These are phyloP conservation scores for Todiramphus chloris DNA, from an alignment of 2,113 vertebrate species.

Conservation along the genomic window DNA sequence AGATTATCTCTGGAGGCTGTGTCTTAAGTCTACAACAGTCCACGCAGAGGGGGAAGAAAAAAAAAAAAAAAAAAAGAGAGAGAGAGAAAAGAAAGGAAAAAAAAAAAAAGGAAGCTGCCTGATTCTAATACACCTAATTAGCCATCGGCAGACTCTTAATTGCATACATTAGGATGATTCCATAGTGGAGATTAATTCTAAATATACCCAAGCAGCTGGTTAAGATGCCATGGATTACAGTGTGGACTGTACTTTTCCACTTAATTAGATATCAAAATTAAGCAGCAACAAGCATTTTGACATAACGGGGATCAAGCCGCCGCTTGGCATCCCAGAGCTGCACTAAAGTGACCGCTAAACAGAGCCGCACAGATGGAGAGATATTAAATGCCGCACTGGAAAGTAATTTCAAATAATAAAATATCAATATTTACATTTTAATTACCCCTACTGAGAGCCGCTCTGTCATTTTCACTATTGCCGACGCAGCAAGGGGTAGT, in stretches of 20 bases:
- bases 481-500: constrained; percentile 83
- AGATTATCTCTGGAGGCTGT: constrained; percentile 49
- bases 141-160: constrained; percentile 99
- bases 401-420: constrained; percentile 99
- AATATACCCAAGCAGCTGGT: constrained; percentile 98
- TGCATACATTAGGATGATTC: constrained; percentile 99
- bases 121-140: constrained; percentile 99
- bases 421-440: constrained; percentile 99
- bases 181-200: constrained; percentile 99
- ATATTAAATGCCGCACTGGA: constrained; percentile 98
- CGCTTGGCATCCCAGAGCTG: constrained; percentile 84
- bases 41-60: background rate
- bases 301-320: constrained; percentile 87
- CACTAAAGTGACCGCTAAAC: constrained; percentile 90
- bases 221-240: constrained; percentile 92
- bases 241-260: constrained; percentile 94
- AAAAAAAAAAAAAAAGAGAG: background rate
- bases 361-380: constrained; percentile 97
- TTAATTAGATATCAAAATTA: constrained; percentile 97
- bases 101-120: constrained; percentile 76
- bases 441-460: constrained; percentile 92
- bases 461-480: constrained; percentile 88
- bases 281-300: constrained; percentile 89
- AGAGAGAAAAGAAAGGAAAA: background rate
- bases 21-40: constrained; percentile 60